Conservation (phyloP, 1,140 invertebrate genomes). For the Homarus americanus region DNA sequence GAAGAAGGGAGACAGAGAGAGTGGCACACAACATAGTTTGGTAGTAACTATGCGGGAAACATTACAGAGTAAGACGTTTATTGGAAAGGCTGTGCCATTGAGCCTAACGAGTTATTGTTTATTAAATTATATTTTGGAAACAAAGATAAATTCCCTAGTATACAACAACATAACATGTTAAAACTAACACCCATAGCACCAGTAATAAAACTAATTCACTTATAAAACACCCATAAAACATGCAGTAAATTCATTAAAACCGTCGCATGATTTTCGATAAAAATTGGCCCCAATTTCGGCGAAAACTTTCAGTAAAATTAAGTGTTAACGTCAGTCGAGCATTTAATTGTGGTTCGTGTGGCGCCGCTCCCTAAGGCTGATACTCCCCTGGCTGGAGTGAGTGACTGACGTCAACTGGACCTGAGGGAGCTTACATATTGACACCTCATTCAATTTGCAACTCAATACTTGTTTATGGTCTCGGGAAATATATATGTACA, state of each 20-base stretch:
- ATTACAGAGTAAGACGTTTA: no score
- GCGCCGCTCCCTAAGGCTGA: background rate
- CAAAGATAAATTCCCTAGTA: no score
- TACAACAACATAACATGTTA: no score
- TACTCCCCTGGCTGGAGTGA: background rate
- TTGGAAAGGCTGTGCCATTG: no score
- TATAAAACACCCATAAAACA: background rate
- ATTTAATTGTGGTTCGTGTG: background rate
- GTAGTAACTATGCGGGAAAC: no score
- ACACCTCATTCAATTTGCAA: conserved; percentile 38
- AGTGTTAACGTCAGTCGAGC: conserved; percentile 6
- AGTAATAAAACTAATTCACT: background rate
- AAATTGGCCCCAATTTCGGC: background rate
- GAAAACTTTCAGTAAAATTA: conserved; percentile 2
- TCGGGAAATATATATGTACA: background rate
- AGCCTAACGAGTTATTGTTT: no score
- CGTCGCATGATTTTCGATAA: background rate
- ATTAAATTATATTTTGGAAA: no score
- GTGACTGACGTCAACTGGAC: conserved; percentile 13
- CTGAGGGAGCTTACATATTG: conserved; percentile 16
- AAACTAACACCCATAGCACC: background rate
- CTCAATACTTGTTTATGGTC: conserved; percentile 34
- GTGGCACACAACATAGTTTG: no score
- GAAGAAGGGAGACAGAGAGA: no score
- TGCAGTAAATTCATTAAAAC: background rate